phyloP scores from a whole-genome alignment of 2,888 invertebrate species.

The Thysanoteuthis rhombus region DNA sequence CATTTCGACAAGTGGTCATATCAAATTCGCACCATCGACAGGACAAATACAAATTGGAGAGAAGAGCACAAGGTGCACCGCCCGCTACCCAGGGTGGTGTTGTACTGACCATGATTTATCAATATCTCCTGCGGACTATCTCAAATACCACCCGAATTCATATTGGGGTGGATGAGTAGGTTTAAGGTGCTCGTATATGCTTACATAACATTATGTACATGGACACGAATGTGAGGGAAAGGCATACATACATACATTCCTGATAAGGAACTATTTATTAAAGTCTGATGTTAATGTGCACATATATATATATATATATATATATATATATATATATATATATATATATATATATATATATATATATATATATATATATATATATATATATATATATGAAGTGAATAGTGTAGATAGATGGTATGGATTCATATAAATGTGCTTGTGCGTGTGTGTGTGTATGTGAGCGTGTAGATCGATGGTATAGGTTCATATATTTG shows the following conservation, averaged over 20 bases:
- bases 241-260: not conserved
- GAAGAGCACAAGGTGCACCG: not conserved
- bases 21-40: not conserved
- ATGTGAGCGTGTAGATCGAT: no score
- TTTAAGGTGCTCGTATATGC: not conserved
- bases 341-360: not conserved
- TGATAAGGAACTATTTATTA: not conserved
- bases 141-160: not conserved
- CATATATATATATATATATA: not conserved
- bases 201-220: not conserved
- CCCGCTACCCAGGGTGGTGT: not conserved
- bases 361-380: not conserved
- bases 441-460: no score
- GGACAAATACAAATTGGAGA: not conserved
- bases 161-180: not conserved
- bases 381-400: not conserved
- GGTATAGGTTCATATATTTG: no score
- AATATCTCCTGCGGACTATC: not conserved
- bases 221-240: not conserved
- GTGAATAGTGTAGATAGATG: no score
- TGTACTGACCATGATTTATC: not conserved
- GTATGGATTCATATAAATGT: no score
- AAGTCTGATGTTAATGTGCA: not conserved
- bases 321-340: not conserved
- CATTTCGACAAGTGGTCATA: not conserved